Evolutionary conservation across 2,888 invertebrate genomes (phyloP).

Genomic region (Neelides folsomi): DNA sequence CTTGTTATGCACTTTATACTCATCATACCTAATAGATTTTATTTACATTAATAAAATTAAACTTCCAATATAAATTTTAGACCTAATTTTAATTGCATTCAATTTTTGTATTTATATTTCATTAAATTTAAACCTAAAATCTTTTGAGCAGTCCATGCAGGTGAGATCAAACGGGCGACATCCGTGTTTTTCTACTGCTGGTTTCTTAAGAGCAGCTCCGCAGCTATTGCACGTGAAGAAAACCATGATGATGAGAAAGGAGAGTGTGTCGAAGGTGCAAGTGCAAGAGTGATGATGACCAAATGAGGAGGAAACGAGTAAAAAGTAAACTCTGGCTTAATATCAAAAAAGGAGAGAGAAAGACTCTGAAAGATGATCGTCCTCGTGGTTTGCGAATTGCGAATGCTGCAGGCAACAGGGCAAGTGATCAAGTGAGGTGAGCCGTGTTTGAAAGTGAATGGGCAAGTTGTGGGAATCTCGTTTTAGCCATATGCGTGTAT

Average conservation of each 20-base stretch:
- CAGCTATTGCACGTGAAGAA: slow-evolving; percentile 86
- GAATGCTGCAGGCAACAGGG: no score
- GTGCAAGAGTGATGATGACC: no score
- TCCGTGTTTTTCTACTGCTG: slow-evolving; percentile 75
- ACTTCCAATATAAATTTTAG: neutral
- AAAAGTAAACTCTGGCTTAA: no score
- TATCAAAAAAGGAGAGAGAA: no score
- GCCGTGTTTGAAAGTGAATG: no score
- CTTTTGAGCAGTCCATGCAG: slow-evolving; percentile 87
- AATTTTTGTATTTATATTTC: neutral
- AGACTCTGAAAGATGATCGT: no score
- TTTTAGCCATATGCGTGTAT: no score
- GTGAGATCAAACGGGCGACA: slow-evolving; percentile 61
- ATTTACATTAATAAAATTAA: neutral
- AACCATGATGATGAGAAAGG: slow-evolving; percentile 52
- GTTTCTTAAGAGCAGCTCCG: slow-evolving; percentile 80
- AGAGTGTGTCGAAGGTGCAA: no score
- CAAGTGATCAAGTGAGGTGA: no score
- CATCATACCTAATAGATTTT: slow-evolving; percentile 49
- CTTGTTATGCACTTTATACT: slow-evolving; percentile 64
- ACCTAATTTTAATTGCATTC: slow-evolving; percentile 4
- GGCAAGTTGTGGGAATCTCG: no score
- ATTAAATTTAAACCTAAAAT: slow-evolving; percentile 56
- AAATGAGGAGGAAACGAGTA: no score
- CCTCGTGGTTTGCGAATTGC: no score